Conservation (phyloP, 2,797 vertebrate genomes). For the Darevskia nairensis region DNA sequence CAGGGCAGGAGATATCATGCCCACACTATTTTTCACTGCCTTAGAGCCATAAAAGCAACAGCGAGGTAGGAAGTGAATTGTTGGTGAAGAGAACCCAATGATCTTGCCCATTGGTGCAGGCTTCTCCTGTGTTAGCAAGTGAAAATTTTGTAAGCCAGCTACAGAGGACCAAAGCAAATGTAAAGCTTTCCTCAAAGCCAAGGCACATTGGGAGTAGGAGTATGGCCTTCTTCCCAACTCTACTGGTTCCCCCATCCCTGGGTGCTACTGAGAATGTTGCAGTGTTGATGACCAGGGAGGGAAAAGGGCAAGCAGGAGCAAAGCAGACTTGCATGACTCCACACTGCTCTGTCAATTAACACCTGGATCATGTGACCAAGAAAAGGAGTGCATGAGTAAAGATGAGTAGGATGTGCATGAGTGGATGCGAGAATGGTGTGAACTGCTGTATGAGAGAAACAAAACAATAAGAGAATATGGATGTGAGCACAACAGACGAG, state of each 20-base stretch:
- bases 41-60: not conserved
- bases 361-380: not conserved
- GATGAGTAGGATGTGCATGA: not conserved
- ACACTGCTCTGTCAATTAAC: not conserved
- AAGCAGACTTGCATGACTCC: no score
- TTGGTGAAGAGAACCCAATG: not conserved
- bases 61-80: not conserved
- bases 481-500: not conserved
- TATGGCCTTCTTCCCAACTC: not conserved
- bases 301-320: no score
- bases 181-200: not conserved
- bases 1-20: no score
- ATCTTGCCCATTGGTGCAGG: not conserved
- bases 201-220: not conserved
- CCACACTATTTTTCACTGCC: not conserved
- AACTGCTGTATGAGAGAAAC: not conserved
- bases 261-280: not conserved
- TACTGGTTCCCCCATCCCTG: no score
- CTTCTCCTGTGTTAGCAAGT: no score
- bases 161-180: not conserved
- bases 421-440: not conserved
- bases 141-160: no score
- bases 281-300: not conserved
- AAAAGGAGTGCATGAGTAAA: not conserved
- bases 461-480: not conserved